Conservation (phyloP, 1,140 invertebrate species). For the Trichonephila clavata region DNA sequence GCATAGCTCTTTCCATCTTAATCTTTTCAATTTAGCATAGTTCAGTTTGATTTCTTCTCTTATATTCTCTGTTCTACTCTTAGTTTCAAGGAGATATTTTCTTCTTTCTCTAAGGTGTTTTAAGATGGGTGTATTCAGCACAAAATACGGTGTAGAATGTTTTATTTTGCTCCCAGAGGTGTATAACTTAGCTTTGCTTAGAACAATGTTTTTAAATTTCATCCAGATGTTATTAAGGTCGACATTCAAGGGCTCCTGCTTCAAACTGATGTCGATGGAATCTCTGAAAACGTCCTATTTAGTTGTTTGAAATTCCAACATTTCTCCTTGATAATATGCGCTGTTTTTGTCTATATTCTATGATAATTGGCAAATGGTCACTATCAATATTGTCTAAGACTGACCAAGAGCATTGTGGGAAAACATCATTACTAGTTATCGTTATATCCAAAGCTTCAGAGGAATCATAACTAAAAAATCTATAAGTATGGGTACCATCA, state of each 20-base stretch:
- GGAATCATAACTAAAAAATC: not conserved
- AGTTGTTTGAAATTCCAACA: no score
- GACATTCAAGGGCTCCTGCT: not conserved
- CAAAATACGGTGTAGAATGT: not conserved
- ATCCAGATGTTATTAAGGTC: not conserved
- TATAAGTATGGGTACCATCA: not conserved
- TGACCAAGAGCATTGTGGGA: not conserved
- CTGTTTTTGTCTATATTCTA: not conserved
- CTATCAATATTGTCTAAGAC: not conserved
- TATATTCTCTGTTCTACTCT: not conserved
- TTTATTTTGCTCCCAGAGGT: not conserved
- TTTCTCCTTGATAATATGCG: not conserved
- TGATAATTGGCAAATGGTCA: no score
- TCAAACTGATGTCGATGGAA: not conserved
- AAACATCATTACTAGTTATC: not conserved
- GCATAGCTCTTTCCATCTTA: not conserved
- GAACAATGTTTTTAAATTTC: not conserved
- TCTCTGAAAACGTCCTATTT: not conserved
- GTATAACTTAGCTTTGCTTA: not conserved
- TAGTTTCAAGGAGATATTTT: not conserved
- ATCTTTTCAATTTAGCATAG: not conserved
- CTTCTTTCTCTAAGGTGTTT: not conserved
- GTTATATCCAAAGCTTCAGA: not conserved
- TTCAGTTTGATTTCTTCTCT: not conserved
- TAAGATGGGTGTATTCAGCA: not conserved